These are phyloP conservation scores for Apolygus lucorum DNA, from an alignment of 1,140 invertebrate genomes.

Conservation along the genomic window DNA sequence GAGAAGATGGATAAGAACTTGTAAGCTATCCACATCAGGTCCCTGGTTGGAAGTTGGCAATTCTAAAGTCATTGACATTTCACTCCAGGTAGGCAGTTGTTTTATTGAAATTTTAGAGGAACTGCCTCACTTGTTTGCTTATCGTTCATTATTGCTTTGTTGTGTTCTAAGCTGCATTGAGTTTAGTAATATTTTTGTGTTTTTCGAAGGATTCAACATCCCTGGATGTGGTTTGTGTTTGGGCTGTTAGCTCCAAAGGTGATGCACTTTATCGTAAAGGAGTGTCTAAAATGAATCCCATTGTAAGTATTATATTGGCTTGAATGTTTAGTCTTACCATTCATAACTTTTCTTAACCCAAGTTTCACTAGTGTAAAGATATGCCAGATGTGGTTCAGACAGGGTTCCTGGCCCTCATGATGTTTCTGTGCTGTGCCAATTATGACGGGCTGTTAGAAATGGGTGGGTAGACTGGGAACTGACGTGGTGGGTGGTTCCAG, in stretches of 20 bases:
- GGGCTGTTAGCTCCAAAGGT: conserved; percentile 73
- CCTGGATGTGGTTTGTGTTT: conserved; percentile 48
- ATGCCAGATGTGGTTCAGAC: too few species aligned
- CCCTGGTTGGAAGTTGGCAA: conserved; percentile 80
- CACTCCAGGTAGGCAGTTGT: conserved; percentile 56
- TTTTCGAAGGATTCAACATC: conserved; percentile 22
- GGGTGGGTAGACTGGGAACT: too few species aligned
- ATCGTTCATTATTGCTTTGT: too few species aligned
- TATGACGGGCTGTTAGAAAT: too few species aligned
- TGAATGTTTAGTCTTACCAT: too few species aligned
- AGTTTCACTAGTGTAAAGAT: too few species aligned
- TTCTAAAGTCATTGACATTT: conserved; percentile 71
- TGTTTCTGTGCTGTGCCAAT: too few species aligned
- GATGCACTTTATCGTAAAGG: conserved; percentile 71
- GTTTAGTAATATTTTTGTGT: conserved; percentile 4
- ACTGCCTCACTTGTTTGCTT: neutral
- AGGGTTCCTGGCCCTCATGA: too few species aligned
- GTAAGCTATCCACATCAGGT: conserved; percentile 68
- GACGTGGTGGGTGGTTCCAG: too few species aligned
- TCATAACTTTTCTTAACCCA: too few species aligned
- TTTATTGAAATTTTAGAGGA: neutral
- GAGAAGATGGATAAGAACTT: conserved; percentile 73
- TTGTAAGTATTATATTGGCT: conserved; percentile 49
- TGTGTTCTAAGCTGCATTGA: too few species aligned
- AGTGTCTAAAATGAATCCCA: conserved; percentile 57